Evolutionary conservation across 2,888 invertebrate genomes (phyloP), one percentile per base, ranked within the genome.

Genomic region (Pocota personata): DNA sequence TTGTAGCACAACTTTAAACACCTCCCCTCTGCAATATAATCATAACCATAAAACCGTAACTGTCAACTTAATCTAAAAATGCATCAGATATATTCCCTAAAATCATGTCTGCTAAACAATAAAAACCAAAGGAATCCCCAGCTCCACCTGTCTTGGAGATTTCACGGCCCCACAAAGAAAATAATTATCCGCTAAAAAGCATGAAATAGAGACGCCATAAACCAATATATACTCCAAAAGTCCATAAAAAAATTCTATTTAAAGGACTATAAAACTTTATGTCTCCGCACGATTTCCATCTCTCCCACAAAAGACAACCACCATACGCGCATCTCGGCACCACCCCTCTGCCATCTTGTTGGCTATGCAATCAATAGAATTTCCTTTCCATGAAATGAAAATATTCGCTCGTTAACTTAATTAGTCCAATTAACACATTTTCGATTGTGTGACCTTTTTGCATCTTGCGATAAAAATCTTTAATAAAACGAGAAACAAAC

Each of bases 381-480:
- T 37, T 72, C 66, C 35, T 3, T 30, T 57, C 21, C 35, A 37
- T 35, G 6, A n/a, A 46, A 7, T n/a, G 19, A 32, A 69, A 83
- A 62, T 69, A 69, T 71, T 76, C 46, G 43, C 80, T 79, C 80
- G 84, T 86, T 86, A 86, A 75, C 71, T 77, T 86, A 82, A 86
- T 86, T 82, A 62, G 71, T 69, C 76, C 82, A 86, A 86, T 86
- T 86, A 86, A 86, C 86, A 82, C 82, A 66, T 76, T 76, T 86
- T 76, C 71, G 80, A 72, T 86, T 80, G 76, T 30, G 67, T 72
- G 80, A 86, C 76, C 80, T 86, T 82, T 76, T 60, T 16, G 27
- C n/a, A 14, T 35, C 43, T 2, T 4, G 12, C 48, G 58, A 12
- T 30, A 55, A 57, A 32, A 52, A 12, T 10, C 14, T 21, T 7